phyloP scores from a whole-genome alignment of 2,113 vertebrate species.

The Hydrolagus affinis region DNA sequence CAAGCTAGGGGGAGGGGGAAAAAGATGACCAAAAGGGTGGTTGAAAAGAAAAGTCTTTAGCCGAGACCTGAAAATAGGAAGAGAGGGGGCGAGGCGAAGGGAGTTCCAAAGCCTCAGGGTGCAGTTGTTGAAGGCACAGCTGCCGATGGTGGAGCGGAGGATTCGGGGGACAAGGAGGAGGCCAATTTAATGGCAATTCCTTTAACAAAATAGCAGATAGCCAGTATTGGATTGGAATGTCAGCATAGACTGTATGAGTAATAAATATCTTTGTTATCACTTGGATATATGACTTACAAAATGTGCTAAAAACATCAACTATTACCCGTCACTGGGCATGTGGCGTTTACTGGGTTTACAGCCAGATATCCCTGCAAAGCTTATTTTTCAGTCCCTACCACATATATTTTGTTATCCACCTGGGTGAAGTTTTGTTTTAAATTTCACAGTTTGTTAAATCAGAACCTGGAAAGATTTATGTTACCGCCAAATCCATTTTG shows the following conservation, averaged over 20 bases:
- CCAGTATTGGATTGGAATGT: too few species aligned
- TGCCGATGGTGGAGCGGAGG: too few species aligned
- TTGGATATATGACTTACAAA: not conserved
- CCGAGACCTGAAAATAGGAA: too few species aligned
- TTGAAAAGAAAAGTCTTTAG: not conserved
- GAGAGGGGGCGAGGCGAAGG: too few species aligned
- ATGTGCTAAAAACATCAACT: not conserved
- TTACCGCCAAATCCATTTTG: not conserved
- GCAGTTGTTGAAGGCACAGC: too few species aligned
- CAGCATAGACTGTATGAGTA: too few species aligned
- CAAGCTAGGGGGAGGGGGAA: too few species aligned
- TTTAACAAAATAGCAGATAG: too few species aligned
- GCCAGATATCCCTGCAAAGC: not conserved
- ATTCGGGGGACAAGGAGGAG: too few species aligned
- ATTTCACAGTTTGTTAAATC: constrained; percentile 15
- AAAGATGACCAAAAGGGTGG: too few species aligned
- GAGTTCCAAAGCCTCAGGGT: too few species aligned
- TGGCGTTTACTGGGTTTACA: not conserved
- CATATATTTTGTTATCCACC: constrained; percentile 15
- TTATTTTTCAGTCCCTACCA: constrained; percentile 11
- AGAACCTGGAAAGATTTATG: not conserved
- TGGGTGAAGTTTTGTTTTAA: not conserved
- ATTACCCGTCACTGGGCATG: not conserved
- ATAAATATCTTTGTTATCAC: not conserved
- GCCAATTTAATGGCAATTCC: too few species aligned